phyloP scores from a whole-genome alignment of 2,113 vertebrate genomes.

The Pedetes capensis region DNA sequence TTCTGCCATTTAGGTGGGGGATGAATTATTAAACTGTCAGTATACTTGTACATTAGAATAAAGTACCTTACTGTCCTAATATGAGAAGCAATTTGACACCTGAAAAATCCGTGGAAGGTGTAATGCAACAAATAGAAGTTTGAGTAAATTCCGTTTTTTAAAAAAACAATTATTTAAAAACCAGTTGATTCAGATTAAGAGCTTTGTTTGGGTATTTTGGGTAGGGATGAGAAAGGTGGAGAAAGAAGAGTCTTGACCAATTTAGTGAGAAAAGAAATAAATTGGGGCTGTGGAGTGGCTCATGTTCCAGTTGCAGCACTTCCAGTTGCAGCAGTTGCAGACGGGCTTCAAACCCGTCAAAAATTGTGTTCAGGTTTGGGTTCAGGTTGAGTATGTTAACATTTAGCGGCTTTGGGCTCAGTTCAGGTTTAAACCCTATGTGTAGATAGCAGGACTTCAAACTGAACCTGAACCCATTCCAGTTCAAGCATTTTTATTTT shows the following conservation, averaged over 20 bases:
- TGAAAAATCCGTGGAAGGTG: neutral
- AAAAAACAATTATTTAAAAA: neutral
- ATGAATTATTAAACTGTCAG: slow-evolving; percentile 13
- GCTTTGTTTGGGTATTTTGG: neutral
- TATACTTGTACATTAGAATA: neutral
- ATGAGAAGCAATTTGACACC: slow-evolving; percentile 35
- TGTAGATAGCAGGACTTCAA: too few species aligned
- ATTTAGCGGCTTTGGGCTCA: too few species aligned
- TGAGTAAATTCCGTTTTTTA: neutral
- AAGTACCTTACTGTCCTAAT: slow-evolving; percentile 27
- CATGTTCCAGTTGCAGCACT: neutral
- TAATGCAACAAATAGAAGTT: slow-evolving; percentile 19
- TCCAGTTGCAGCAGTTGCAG: neutral
- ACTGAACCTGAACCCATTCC: too few species aligned
- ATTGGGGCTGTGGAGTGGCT: neutral
- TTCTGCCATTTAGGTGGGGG: neutral
- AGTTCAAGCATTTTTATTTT: too few species aligned
- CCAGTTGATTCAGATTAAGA: neutral
- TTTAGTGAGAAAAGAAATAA: slow-evolving; percentile 23
- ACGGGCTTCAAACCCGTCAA: too few species aligned
- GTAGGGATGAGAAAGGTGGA: neutral
- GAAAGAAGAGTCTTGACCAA: slow-evolving; percentile 13
- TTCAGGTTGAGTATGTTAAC: too few species aligned
- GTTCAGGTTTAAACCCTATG: too few species aligned
- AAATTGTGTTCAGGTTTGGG: too few species aligned